Conservation (phyloP, 1,140 invertebrate genomes). For the Leptopilina boulardi region DNA sequence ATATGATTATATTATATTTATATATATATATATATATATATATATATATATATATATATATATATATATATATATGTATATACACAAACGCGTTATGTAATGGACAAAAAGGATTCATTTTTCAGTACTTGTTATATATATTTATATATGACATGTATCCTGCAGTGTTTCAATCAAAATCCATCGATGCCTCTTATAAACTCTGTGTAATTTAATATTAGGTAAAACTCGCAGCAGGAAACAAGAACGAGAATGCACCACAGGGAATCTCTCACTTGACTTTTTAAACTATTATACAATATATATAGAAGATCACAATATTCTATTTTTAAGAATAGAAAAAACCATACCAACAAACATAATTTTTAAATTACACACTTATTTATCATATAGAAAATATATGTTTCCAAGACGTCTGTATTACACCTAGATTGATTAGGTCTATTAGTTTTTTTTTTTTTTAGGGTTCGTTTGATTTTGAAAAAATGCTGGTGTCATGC, state of each 20-base stretch:
- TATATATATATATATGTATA: too few relatives aligned
- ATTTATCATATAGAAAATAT: neutral
- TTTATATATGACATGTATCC: neutral
- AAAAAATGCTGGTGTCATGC: neutral
- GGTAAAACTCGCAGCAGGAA: slow-evolving; percentile 24
- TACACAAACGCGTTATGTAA: slow-evolving; percentile 17
- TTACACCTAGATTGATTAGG: slow-evolving; percentile 1
- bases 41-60: too few relatives aligned
- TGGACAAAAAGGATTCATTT: slow-evolving; percentile 3
- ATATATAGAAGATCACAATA: neutral
- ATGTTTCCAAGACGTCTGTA: neutral
- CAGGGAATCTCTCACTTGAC: neutral
- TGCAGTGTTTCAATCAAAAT: slow-evolving; percentile 19
- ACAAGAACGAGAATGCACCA: slow-evolving; percentile 11
- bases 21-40: too few relatives aligned
- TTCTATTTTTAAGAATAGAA: neutral
- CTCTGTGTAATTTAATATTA: slow-evolving; percentile 22
- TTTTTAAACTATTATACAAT: neutral
- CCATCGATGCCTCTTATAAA: neutral
- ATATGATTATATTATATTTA: neutral
- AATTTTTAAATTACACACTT: slow-evolving; percentile 15
- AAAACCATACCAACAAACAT: slow-evolving; percentile 20
- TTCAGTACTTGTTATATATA: slow-evolving; percentile 12
- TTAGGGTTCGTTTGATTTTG: neutral
- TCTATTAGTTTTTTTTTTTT: neutral